Percentiles rank a stretch among this genome's conserved stretches.
Conservation (phyloP, 2,113 vertebrate species). For the Grantiella picta region DNA sequence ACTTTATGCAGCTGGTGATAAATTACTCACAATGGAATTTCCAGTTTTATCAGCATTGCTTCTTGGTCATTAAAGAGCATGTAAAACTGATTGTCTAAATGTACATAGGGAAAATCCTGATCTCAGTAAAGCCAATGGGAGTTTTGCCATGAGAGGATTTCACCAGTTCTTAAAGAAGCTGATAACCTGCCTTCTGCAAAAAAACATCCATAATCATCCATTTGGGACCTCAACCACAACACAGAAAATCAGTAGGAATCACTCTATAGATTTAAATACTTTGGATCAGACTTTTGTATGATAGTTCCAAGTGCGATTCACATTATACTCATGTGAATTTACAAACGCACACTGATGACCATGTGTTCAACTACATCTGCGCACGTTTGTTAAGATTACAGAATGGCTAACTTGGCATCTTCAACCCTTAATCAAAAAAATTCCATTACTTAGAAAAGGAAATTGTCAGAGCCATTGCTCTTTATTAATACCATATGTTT, state of each 20-base stretch:
- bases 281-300: neutral
- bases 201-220: neutral
- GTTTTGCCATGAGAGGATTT: neutral
- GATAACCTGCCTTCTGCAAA: neutral
- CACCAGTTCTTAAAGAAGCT: neutral
- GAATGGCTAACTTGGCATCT: neutral
- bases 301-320: constrained; percentile 30
- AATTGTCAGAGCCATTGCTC: neutral
- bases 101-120: neutral
- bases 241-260: neutral
- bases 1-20: neutral
- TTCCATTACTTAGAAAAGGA: neutral
- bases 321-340: neutral
- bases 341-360: neutral
- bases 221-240: neutral
- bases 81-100: neutral
- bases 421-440: neutral
- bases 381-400: neutral
- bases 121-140: neutral
- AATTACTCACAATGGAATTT: neutral
- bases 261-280: neutral
- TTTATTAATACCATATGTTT: neutral
- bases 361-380: neutral
- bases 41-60: neutral
- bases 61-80: neutral